A percentile compares a stretch with the other conserved stretches of the same genome.
These are phyloP conservation scores for Perodicticus potto DNA, from an alignment of 2,797 vertebrate species.

Conservation along the genomic window DNA sequence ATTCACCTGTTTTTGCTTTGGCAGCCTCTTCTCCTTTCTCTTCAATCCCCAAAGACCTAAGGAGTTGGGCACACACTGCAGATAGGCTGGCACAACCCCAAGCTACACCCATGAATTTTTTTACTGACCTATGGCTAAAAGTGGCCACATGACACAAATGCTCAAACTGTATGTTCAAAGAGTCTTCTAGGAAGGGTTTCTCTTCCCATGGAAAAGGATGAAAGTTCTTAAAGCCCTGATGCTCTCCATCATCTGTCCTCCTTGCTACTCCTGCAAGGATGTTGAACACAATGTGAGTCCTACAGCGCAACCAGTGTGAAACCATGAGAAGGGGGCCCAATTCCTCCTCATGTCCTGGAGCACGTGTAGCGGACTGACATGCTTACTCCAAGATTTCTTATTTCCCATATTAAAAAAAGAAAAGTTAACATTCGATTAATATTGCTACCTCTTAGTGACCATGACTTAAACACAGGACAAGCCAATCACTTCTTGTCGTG, in stretches of 20 bases:
- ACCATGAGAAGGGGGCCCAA: background rate
- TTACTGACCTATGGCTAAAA: background rate
- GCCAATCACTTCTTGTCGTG: background rate
- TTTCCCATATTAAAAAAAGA: background rate
- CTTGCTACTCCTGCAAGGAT: background rate
- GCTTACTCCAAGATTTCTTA: background rate
- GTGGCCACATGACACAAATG: too few relatives aligned
- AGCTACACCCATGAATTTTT: background rate
- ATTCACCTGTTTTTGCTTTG: background rate
- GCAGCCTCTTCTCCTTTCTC: background rate
- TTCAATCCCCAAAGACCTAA: background rate
- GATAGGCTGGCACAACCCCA: too few relatives aligned
- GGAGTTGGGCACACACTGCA: background rate
- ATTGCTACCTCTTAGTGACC: background rate
- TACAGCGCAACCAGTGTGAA: background rate
- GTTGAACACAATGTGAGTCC: too few relatives aligned
- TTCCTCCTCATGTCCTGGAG: background rate
- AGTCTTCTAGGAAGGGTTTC: fast-evolving
- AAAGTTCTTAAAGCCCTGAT: too few relatives aligned
- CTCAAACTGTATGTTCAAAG: background rate
- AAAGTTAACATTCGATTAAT: background rate
- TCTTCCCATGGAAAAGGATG: background rate
- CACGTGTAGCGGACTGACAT: fast-evolving
- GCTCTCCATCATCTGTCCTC: background rate
- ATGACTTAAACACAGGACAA: background rate